Evolutionary conservation across 2,113 vertebrate genomes (phyloP), one percentile per base, ranked within the genome.

Genomic region (Percopsis transmontana): DNA sequence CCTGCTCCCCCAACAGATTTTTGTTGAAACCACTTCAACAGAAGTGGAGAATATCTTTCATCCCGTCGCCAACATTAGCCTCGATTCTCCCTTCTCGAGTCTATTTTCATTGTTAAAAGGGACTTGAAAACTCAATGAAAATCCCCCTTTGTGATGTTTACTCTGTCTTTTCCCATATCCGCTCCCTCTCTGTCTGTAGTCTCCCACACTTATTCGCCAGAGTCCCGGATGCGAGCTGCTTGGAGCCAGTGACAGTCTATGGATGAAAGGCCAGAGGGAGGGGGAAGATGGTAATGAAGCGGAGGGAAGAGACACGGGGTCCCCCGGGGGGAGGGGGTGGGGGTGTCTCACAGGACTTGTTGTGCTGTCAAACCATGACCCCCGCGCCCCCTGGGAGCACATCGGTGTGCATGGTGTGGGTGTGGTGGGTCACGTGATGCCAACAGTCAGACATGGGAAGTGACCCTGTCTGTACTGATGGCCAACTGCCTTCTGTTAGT

Each of bases 401-500:
- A 88, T 58, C 23, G 48, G 44, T 19, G 15, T 39, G 63, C 63
- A 47, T 45, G 14, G 18, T 42, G 52, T 66, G 63, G 63, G 18
- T 20, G 48, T 21, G 50, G 38, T 79, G 83, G 86, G 85, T 88
- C 83, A 48, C 83, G 81, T 70, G 83, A 88, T 85, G 83, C 82
- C 82, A 76, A 84, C 83, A 86, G 88, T 86, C 86, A 87, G 74
- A 81, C 83, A 88, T 83, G 88, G 85, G 86, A 88, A 87, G 85
- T 80, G 81, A 70, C 62, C 82, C 76, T 71, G 82, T 79, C 76
- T 83, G 76, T 62, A 27, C 66, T 74, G 82, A 88, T 86, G 27
- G 27, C 27, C 5, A 88, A 74, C 66, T 16, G 40, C 72, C 84
- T 83, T 85, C 72, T 72, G 80, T 83, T 75, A 83, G 75, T 58